phyloP scores from a whole-genome alignment of 2,113 vertebrate species.

The Cryptotis parvus region DNA sequence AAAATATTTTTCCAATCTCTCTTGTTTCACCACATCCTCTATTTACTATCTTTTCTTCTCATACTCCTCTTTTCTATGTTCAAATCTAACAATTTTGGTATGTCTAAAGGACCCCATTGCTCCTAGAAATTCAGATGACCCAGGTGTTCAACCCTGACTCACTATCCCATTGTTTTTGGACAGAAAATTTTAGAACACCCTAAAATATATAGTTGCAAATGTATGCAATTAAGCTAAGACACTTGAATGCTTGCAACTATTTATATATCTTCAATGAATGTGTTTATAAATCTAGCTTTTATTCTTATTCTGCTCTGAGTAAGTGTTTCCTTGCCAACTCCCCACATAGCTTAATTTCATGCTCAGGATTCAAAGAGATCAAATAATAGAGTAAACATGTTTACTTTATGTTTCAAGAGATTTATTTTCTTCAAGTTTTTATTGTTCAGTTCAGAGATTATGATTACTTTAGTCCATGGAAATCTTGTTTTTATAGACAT shows the following conservation, averaged over 20 bases:
- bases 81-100: not conserved
- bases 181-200: not conserved
- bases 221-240: not conserved
- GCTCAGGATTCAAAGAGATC: not conserved
- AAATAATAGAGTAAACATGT: not conserved
- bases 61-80: not conserved
- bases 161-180: not conserved
- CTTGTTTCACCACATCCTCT: not conserved
- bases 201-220: not conserved
- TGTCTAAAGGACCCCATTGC: too few relatives aligned
- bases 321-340: not conserved
- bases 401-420: conserved; percentile 2
- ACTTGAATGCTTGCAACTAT: not conserved
- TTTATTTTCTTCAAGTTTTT: not conserved
- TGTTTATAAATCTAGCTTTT: not conserved
- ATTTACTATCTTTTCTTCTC: not conserved
- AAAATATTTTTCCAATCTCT: not conserved
- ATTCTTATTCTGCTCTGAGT: not conserved
- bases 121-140: not conserved
- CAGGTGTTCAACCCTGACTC: not conserved
- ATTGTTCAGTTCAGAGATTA: not conserved
- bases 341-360: not conserved
- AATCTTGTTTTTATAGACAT: not conserved
- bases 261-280: not conserved
- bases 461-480: not conserved